Conservation (phyloP, 2,113 vertebrate species). For the Channa argus region DNA sequence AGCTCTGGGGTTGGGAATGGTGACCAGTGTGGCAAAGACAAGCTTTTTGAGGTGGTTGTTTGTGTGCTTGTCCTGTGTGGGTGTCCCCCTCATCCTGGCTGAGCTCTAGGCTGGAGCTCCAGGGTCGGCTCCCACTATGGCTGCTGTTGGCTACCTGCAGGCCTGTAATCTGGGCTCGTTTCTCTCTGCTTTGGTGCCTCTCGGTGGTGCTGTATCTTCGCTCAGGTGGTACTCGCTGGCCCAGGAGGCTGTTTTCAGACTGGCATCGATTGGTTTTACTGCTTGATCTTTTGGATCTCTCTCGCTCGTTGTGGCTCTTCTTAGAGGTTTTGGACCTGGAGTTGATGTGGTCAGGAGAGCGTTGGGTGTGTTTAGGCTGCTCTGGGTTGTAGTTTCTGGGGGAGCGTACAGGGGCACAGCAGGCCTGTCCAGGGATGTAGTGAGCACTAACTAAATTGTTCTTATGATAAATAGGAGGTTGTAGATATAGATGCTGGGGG, state of each 20-base stretch:
- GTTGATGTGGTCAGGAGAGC: conserved; percentile 61
- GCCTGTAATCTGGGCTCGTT: conserved; percentile 54
- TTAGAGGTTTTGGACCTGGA: conserved; percentile 73
- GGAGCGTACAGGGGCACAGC: conserved; percentile 70
- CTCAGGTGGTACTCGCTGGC: conserved; percentile 76
- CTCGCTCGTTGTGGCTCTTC: conserved; percentile 81
- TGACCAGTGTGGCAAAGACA: conserved; percentile 55
- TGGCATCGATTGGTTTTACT: conserved; percentile 85
- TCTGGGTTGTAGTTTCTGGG: conserved; percentile 67
- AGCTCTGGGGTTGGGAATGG: conserved; percentile 50
- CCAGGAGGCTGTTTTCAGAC: conserved; percentile 88
- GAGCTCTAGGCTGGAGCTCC: conserved; percentile 91
- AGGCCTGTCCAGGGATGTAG: conserved; percentile 83
- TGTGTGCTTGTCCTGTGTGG: conserved; percentile 47
- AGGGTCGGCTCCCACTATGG: conserved; percentile 77
- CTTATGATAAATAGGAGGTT: conserved; percentile 66
- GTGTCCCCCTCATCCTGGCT: conserved; percentile 82
- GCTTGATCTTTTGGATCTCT: conserved; percentile 74
- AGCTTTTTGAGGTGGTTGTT: conserved; percentile 51
- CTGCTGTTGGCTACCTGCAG: conserved; percentile 53
- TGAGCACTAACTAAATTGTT: conserved; percentile 85
- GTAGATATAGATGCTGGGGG: conserved; percentile 68
- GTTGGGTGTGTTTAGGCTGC: conserved; percentile 56
- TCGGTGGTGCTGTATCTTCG: conserved; percentile 86
- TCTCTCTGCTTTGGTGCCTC: conserved; percentile 66